Evolutionary conservation across 1,140 invertebrate genomes (phyloP).

Genomic region (Bradynema listronoti): DNA sequence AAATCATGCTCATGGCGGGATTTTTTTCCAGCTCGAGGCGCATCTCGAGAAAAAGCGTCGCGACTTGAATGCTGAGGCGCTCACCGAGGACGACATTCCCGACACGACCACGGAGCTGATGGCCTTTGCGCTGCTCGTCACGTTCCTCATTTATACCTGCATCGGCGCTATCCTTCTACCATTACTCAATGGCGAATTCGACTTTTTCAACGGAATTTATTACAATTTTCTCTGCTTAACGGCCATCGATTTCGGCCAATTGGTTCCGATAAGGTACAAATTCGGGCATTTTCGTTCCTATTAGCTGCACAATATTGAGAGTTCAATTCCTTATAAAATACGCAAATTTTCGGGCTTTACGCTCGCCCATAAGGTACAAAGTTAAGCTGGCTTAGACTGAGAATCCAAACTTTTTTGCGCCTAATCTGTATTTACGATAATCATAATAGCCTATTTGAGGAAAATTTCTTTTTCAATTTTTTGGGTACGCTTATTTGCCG

Average conservation of each 20-base stretch:
- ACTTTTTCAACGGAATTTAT: slow-evolving; percentile 47
- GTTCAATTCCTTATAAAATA: too few relatives aligned
- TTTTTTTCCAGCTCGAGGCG: slow-evolving; percentile 21
- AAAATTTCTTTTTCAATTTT: background rate
- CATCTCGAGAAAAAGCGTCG: slow-evolving; percentile 21
- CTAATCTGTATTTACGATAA: too few relatives aligned
- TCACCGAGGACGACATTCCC: slow-evolving; percentile 35
- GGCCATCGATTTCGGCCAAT: slow-evolving; percentile 46
- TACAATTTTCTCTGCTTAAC: slow-evolving; percentile 50
- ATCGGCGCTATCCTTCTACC: slow-evolving; percentile 45
- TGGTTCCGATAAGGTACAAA: slow-evolving; percentile 37
- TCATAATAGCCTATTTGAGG: background rate
- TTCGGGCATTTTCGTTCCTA: background rate
- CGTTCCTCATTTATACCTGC: slow-evolving; percentile 42
- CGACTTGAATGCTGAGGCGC: slow-evolving; percentile 7
- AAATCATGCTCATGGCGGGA: slow-evolving; percentile 14
- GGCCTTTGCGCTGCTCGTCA: slow-evolving; percentile 33
- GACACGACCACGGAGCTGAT: slow-evolving; percentile 37
- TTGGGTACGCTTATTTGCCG: slow-evolving; percentile 37
- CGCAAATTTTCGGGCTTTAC: too few relatives aligned
- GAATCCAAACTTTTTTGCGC: too few relatives aligned
- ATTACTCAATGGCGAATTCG: slow-evolving; percentile 45
- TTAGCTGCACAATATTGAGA: too few relatives aligned
- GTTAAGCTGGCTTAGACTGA: too few relatives aligned
- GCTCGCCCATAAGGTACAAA: too few relatives aligned